Conservation (phyloP, 2,113 vertebrate genomes). For the Sardina pilchardus region DNA sequence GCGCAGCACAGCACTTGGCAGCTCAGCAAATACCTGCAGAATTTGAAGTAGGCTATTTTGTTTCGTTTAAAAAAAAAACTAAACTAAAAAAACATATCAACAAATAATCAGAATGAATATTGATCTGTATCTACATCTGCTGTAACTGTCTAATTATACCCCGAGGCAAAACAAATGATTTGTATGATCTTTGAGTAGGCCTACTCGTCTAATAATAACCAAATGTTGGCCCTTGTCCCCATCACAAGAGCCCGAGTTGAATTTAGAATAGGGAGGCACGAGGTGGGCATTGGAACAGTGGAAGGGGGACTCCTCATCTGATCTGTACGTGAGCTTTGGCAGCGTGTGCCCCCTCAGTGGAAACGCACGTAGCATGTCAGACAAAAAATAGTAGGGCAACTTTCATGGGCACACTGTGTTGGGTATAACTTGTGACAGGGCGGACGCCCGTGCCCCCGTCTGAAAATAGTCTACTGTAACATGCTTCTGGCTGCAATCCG, state of each 20-base stretch:
- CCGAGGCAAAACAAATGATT: neutral
- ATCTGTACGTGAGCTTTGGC: constrained; percentile 26
- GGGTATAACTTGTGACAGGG: constrained; percentile 29
- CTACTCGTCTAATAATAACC: constrained; percentile 22
- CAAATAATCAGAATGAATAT: too few species aligned
- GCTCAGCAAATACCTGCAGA: too few species aligned
- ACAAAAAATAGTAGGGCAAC: neutral
- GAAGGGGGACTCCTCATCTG: constrained; percentile 20
- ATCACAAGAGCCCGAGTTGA: constrained; percentile 15
- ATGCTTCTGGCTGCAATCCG: neutral
- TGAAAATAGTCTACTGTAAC: neutral
- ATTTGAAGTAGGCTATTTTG: too few species aligned
- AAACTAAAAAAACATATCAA: too few species aligned
- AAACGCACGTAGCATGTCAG: constrained; percentile 23
- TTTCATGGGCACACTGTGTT: constrained; percentile 32
- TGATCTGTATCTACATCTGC: too few species aligned
- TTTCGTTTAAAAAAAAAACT: too few species aligned
- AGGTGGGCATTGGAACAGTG: constrained; percentile 6
- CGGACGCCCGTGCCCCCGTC: neutral
- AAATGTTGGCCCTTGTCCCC: neutral
- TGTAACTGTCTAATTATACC: neutral
- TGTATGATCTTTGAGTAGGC: neutral
- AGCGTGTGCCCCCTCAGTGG: neutral
- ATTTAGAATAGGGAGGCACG: neutral
- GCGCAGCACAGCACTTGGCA: neutral